Percentiles rank a stretch among this genome's conserved stretches.
Evolutionary conservation across 2,113 vertebrate genomes (phyloP).

Genomic region (Otocyon megalotis): DNA sequence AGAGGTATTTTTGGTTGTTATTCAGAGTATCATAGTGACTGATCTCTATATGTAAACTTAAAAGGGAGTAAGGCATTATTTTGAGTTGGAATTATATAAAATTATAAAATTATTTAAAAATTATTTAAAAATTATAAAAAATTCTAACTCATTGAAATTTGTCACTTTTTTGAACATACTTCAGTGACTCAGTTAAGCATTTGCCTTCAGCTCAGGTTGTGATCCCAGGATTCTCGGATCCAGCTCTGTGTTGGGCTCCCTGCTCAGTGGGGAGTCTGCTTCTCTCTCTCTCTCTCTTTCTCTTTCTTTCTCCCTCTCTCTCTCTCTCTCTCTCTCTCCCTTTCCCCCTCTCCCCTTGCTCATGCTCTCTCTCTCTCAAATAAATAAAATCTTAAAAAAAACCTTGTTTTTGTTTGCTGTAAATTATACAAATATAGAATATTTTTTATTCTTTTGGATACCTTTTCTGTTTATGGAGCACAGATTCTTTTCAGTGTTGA

Average conservation of each 20-base stretch:
- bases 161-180: not conserved
- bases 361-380: not conserved
- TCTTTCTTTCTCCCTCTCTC: too few species aligned
- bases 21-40: not conserved
- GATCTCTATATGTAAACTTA: constrained; percentile 32
- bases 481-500: constrained; percentile 44
- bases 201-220: not conserved
- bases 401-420: constrained; percentile 8
- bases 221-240: not conserved
- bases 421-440: not conserved
- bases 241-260: not conserved
- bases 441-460: not conserved
- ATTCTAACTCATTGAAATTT: constrained; percentile 25
- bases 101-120: not conserved
- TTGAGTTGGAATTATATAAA: constrained; percentile 61
- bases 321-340: not conserved
- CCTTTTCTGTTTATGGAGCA: not conserved
- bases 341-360: not conserved
- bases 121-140: not conserved
- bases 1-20: not conserved
- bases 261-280: not conserved
- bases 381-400: not conserved
- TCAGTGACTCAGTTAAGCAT: not conserved
- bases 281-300: not conserved
- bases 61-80: constrained; percentile 25